phyloP scores from a whole-genome alignment of 2,797 vertebrate species.

The Pantherophis vulpinus region DNA sequence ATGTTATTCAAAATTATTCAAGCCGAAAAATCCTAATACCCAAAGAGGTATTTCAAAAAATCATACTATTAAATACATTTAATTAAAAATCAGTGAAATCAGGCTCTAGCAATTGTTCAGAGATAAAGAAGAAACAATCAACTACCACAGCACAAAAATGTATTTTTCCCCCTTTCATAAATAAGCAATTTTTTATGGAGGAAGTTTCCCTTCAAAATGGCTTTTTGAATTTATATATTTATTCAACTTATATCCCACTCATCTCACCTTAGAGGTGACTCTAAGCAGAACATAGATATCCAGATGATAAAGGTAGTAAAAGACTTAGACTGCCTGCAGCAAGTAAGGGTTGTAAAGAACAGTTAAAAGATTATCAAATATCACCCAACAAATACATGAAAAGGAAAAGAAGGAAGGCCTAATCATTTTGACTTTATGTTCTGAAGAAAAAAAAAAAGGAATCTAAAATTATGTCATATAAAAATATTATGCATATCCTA shows the following conservation, averaged over 20 bases:
- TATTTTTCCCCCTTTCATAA: background rate
- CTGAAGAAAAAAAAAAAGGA: background rate
- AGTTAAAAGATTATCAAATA: background rate
- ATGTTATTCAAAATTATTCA: background rate
- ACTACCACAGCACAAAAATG: background rate
- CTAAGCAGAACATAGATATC: background rate
- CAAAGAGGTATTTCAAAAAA: slow-evolving; percentile 1
- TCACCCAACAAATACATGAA: background rate
- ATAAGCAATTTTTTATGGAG: background rate
- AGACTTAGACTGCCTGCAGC: background rate
- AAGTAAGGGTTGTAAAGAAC: background rate
- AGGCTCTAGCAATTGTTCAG: background rate
- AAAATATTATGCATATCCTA: background rate
- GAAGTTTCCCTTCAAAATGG: background rate
- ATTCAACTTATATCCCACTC: background rate
- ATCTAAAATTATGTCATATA: background rate
- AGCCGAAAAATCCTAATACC: background rate
- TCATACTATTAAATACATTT: slow-evolving; percentile 19
- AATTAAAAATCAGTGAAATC: background rate
- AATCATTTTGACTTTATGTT: background rate
- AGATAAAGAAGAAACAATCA: background rate
- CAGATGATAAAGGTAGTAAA: background rate
- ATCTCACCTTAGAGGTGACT: too few relatives aligned
- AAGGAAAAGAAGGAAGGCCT: background rate
- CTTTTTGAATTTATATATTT: background rate